Conservation (phyloP, 30 jellyfish, hydroid and myxozoan genomes). For the Chrysaora quinquecirrha region DNA sequence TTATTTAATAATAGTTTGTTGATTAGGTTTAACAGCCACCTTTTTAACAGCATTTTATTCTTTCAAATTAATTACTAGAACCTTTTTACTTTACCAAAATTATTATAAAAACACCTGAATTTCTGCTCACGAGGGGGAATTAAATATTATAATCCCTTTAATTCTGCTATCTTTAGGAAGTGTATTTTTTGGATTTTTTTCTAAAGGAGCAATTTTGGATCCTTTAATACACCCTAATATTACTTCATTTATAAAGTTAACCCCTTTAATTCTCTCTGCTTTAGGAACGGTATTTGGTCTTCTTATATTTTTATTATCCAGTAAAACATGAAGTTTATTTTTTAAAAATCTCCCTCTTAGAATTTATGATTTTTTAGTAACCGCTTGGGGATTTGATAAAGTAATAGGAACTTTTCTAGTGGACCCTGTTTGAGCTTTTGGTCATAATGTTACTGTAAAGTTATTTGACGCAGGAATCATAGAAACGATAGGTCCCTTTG, state of each 20-base stretch:
- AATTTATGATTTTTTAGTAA: background rate
- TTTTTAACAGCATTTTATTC: too few species aligned
- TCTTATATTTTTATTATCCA: background rate
- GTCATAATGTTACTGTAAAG: constrained; percentile 3
- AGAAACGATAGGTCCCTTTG: constrained; percentile 27
- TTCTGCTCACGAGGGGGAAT: too few species aligned
- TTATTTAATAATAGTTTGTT: too few species aligned
- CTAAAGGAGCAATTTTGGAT: too few species aligned
- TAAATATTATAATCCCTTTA: constrained; percentile 44
- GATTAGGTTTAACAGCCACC: too few species aligned
- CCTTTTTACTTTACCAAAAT: too few species aligned
- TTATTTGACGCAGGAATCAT: constrained; percentile 14
- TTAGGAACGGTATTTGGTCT: constrained; percentile 10
- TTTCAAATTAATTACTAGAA: too few species aligned
- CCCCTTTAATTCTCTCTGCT: background rate
- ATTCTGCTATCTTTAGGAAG: background rate
- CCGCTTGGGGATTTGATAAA: constrained; percentile 42
- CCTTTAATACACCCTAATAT: too few species aligned
- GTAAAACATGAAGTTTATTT: too few species aligned
- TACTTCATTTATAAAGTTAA: too few species aligned
- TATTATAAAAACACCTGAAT: too few species aligned
- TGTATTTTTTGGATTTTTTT: too few species aligned
- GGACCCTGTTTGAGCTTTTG: background rate
- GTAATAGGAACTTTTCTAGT: background rate
- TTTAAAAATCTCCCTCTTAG: background rate